Evolutionary conservation across 1,140 invertebrate genomes (phyloP).

Genomic region (Rhopalosiphum padi): DNA sequence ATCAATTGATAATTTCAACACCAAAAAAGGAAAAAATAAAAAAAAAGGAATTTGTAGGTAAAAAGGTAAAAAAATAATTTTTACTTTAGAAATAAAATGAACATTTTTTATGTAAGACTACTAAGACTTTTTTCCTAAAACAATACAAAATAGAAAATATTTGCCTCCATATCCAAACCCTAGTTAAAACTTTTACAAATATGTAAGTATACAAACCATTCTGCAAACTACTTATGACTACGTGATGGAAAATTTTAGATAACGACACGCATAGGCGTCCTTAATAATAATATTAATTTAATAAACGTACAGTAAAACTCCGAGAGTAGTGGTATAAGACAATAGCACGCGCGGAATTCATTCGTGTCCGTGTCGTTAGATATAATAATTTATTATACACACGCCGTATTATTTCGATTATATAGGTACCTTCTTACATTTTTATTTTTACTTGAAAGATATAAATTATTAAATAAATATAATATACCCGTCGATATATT

Average conservation of each 20-base stretch:
- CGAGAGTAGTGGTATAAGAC: not conserved
- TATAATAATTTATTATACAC: not conserved
- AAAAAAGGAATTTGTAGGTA: too few relatives aligned
- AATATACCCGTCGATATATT: not conserved
- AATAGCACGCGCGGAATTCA: not conserved
- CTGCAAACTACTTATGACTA: not conserved
- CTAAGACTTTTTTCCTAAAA: too few relatives aligned
- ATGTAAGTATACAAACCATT: too few relatives aligned
- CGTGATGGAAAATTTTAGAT: not conserved
- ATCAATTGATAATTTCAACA: too few relatives aligned
- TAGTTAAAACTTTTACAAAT: too few relatives aligned
- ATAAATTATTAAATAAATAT: not conserved
- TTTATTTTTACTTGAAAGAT: not conserved
- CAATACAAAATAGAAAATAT: too few relatives aligned
- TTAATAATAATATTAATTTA: not conserved
- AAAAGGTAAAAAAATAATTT: too few relatives aligned
- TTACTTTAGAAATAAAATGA: too few relatives aligned
- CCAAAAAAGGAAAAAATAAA: too few relatives aligned
- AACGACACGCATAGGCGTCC: not conserved
- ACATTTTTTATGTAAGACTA: too few relatives aligned
- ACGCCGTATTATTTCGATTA: not conserved
- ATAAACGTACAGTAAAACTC: not conserved
- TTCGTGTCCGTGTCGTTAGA: not conserved
- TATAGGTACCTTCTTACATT: not conserved
- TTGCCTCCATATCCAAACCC: too few relatives aligned